Evolutionary conservation across 2,797 vertebrate genomes (phyloP).

Genomic region (Hemitrygon akajei): DNA sequence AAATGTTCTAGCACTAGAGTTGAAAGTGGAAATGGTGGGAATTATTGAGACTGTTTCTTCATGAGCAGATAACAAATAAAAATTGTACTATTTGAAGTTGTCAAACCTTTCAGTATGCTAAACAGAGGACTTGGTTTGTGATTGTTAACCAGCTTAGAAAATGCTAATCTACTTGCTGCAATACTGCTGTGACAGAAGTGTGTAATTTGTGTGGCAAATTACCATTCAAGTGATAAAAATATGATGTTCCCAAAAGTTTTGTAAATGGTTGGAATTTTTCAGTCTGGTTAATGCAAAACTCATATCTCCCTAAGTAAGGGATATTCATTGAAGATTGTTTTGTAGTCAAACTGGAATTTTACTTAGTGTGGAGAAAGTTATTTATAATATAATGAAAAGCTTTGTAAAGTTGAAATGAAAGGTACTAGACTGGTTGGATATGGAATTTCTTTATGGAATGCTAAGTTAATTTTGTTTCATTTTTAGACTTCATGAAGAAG

Average conservation of each 20-base stretch:
- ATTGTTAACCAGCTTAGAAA: neutral
- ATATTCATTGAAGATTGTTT: neutral
- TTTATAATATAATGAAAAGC: neutral
- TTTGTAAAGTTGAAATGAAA: neutral
- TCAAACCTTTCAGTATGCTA: neutral
- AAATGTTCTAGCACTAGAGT: neutral
- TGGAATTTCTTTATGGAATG: neutral
- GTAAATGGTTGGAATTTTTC: neutral
- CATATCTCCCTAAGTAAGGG: too few relatives aligned
- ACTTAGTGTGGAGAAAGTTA: neutral
- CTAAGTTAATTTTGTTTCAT: neutral
- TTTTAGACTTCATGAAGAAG: slow-evolving; percentile 86
- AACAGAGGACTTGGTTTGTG: neutral
- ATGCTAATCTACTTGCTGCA: neutral
- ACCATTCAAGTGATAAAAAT: neutral
- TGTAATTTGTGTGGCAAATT: neutral
- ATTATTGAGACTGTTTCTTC: neutral
- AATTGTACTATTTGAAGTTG: neutral
- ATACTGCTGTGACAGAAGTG: neutral
- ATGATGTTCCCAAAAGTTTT: neutral
- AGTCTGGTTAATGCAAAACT: neutral
- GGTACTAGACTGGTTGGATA: neutral
- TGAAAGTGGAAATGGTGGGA: neutral
- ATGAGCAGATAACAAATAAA: neutral
- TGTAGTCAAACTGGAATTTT: neutral